Conservation (phyloP, 2,113 vertebrate genomes). For the Shinisaurus crocodilurus region DNA sequence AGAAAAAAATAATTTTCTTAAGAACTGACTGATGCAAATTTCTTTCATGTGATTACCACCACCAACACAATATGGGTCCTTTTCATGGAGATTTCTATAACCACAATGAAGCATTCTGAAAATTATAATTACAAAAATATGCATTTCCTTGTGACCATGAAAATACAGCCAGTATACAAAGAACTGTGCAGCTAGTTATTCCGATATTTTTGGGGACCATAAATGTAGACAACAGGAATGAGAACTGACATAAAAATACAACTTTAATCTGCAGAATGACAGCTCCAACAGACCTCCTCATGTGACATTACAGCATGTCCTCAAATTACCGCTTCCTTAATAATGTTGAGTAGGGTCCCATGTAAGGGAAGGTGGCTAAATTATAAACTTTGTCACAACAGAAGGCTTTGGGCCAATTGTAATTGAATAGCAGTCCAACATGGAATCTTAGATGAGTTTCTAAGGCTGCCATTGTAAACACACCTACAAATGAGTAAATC, state of each 20-base stretch:
- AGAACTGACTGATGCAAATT: conserved; percentile 17
- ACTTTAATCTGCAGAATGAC: not conserved
- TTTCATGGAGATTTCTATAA: not conserved
- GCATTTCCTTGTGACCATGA: not conserved
- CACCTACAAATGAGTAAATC: too few relatives aligned
- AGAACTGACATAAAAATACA: not conserved
- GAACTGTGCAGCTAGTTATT: too few relatives aligned
- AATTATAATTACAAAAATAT: not conserved
- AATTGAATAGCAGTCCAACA: too few relatives aligned
- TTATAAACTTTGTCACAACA: not conserved
- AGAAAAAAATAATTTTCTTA: conserved; percentile 24
- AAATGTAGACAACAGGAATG: not conserved
- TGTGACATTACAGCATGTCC: not conserved
- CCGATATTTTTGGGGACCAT: not conserved
- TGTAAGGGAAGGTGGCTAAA: not conserved
- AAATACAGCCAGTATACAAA: not conserved
- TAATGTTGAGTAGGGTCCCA: not conserved
- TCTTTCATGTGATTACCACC: not conserved
- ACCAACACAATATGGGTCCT: not conserved
- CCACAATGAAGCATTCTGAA: not conserved
- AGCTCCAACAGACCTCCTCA: not conserved
- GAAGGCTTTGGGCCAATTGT: not conserved
- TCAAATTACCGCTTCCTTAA: not conserved
- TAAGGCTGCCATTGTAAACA: not conserved
- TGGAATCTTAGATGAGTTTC: too few relatives aligned